Evolutionary conservation across 2,797 vertebrate genomes (phyloP), one percentile per base, ranked within the genome.

Genomic region (Mus spretus): DNA sequence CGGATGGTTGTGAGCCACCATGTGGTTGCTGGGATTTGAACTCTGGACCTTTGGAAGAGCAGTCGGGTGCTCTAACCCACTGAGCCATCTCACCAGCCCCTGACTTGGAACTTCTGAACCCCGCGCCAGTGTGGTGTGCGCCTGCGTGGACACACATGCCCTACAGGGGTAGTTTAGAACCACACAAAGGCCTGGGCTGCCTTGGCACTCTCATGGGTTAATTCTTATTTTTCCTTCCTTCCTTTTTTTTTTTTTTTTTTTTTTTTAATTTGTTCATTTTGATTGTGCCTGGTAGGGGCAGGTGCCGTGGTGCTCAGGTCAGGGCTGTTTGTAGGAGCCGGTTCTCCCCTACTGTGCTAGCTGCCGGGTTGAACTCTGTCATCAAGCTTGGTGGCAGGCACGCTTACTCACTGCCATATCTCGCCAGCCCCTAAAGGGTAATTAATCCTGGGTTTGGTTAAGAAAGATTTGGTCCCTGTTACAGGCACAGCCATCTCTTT

Each of bases 71-170:
- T n/a, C n/a, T n/a, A n/a, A n/a, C n/a, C n/a, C n/a, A n/a, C n/a
- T n/a, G n/a, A n/a, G n/a, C n/a, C n/a, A n/a, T n/a, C n/a, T n/a
- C n/a, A n/a, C n/a, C n/a, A n/a, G n/a, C n/a, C n/a, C n/a, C 3
- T 70, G 63, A 4, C 67, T 61, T 79, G 57, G 82, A 80, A 91
- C 44, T 40, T 2, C 24, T 59, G 14, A 67, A n/a, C 12, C 12
- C 47, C 2, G 3, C n/a, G 22, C 84, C 28, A 57, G 14, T 40
- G n/a, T 37, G 37, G 37, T 14, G 37, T 13, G 40, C n/a, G 3
- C 17, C 28, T 4, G 13, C 1, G 4, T 2, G 3, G 17, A 57
- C 24, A 0, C 19, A 22, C 24, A 6, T 10, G 3, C 34, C 8
- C n/a, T 74, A 8, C 2, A 1, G 0, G 6, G 8, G 19, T 22